phyloP scores from a whole-genome alignment of 2,113 vertebrate species.

The Ictalurus furcatus region DNA sequence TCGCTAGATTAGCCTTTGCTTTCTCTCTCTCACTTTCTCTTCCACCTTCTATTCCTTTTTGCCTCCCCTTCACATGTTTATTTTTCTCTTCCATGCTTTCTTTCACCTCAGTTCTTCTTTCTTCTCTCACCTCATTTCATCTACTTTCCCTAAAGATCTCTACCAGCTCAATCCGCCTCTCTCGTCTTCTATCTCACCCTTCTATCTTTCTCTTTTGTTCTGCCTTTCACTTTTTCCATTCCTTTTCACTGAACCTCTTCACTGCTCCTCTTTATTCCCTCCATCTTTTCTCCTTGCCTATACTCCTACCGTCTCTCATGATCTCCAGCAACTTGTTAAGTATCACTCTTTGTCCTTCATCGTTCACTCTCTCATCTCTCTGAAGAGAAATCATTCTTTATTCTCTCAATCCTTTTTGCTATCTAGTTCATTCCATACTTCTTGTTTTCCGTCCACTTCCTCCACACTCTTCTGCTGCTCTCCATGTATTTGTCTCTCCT shows the following conservation, averaged over 20 bases:
- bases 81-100: background rate
- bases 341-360: conserved; percentile 1
- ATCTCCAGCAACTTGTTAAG: background rate
- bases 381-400: background rate
- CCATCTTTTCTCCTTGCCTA: background rate
- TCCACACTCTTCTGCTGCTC: conserved; percentile 42
- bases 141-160: background rate
- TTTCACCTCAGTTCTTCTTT: background rate
- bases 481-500: background rate
- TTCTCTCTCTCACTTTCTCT: background rate
- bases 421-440: background rate
- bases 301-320: background rate
- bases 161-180: background rate
- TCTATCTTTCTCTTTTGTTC: background rate
- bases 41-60: background rate
- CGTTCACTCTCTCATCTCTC: background rate
- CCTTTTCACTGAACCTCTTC: conserved; percentile 23
- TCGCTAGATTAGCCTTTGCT: background rate
- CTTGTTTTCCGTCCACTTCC: background rate
- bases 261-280: conserved; percentile 48
- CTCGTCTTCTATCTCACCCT: background rate
- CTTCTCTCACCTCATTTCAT: background rate
- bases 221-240: background rate
- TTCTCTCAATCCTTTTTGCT: background rate
- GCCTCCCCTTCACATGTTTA: background rate